Evolutionary conservation across 30 jellyfish, hydroid and myxozoan species (phyloP).

Genomic region (Aurelia aurita complex sp. Pacific): DNA sequence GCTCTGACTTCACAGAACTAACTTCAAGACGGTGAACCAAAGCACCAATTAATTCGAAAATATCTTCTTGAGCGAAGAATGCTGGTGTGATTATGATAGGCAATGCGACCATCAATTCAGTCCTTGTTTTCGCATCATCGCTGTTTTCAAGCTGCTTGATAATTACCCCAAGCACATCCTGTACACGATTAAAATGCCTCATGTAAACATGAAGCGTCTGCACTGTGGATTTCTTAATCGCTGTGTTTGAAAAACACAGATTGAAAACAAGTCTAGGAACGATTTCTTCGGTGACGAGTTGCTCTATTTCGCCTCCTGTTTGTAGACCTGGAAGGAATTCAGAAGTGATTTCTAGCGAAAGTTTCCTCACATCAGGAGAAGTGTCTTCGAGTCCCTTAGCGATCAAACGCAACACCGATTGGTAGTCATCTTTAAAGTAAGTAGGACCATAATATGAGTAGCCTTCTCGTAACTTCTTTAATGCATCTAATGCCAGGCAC

Average conservation of each 20-base stretch:
- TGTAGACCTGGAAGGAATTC: constrained; percentile 60
- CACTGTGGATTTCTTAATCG: constrained; percentile 75
- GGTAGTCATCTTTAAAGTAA: constrained; percentile 24
- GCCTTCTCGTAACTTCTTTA: constrained; percentile 54
- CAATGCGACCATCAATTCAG: constrained; percentile 82
- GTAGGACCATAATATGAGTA: constrained; percentile 37
- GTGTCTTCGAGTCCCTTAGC: constrained; percentile 59
- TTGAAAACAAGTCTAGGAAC: constrained; percentile 76
- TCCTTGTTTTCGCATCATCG: constrained; percentile 62
- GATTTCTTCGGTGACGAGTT: constrained; percentile 42
- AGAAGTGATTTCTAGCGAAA: constrained; percentile 64
- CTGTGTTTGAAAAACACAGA: constrained; percentile 63
- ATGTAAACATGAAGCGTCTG: constrained; percentile 86
- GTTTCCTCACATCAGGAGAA: constrained; percentile 51
- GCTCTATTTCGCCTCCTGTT: constrained; percentile 40
- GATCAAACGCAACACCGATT: constrained; percentile 38
- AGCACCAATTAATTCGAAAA: constrained; percentile 55
- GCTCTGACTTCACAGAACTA: constrained; percentile 72
- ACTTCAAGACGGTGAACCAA: constrained; percentile 63
- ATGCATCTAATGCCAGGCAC: constrained; percentile 35
- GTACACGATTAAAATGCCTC: constrained; percentile 60
- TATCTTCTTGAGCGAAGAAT: constrained; percentile 72
- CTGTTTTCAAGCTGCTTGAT: constrained; percentile 64
- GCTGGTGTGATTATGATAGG: constrained; percentile 90
- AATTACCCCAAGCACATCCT: constrained; percentile 60